phyloP scores from a whole-genome alignment of 2,888 invertebrate species.

The Caenorhabditis afra region DNA sequence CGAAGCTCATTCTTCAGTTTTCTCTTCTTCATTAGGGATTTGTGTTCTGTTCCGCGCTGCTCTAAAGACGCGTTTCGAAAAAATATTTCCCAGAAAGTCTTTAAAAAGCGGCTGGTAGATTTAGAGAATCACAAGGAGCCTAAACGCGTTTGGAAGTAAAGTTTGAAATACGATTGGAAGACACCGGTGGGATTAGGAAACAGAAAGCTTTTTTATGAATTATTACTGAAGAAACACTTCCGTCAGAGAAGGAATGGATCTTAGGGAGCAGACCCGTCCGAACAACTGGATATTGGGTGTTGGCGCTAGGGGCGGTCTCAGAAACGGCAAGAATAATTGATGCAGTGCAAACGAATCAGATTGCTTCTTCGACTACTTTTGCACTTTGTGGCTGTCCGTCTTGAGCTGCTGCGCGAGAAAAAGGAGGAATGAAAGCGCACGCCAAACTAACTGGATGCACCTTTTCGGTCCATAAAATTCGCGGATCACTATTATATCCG shows the following conservation, averaged over 20 bases:
- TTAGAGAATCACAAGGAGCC: too few relatives aligned
- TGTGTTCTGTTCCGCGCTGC: too few relatives aligned
- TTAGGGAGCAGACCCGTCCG: conserved; percentile 10
- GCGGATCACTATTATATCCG: conserved; percentile 24
- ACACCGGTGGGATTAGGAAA: conserved; percentile 22
- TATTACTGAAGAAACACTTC: conserved; percentile 14
- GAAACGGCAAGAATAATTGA: conserved; percentile 61
- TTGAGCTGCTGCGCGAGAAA: conserved; percentile 6
- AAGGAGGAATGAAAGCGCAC: too few relatives aligned
- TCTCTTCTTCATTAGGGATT: conserved; percentile 20
- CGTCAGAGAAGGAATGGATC: neutral
- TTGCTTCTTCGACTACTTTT: conserved; percentile 55
- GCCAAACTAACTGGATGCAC: conserved; percentile 29
- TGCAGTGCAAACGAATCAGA: conserved; percentile 64
- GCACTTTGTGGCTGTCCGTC: conserved; percentile 47
- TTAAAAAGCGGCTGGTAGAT: too few relatives aligned
- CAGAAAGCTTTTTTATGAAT: conserved; percentile 28
- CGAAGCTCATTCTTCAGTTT: too few relatives aligned
- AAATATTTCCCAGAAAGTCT: too few relatives aligned
- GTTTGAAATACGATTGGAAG: conserved; percentile 52
- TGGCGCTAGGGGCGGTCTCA: conserved; percentile 55
- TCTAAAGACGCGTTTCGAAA: conserved; percentile 19
- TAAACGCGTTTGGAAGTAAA: too few relatives aligned
- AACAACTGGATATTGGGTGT: conserved; percentile 54
- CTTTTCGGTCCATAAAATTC: conserved; percentile 25